Evolutionary conservation across 2,113 vertebrate species (phyloP).

Genomic region (Excalfactoria chinensis): DNA sequence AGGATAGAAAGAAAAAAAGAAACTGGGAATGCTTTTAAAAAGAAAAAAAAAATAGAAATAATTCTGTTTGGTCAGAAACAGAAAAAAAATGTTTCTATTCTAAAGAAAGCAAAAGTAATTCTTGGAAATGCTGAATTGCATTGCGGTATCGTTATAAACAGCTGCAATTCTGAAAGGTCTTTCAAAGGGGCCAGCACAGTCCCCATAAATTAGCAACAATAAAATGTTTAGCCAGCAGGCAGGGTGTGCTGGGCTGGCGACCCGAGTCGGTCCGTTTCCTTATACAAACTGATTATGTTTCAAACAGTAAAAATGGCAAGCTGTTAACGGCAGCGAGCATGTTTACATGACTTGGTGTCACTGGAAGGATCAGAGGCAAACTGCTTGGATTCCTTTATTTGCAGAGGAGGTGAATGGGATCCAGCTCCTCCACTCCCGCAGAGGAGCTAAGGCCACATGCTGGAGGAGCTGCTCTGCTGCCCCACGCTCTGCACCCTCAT

Average conservation of each 20-base stretch:
- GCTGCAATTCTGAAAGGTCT: neutral
- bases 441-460: neutral
- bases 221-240: slow-evolving; percentile 38
- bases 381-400: neutral
- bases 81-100: neutral
- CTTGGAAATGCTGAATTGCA: slow-evolving; percentile 53
- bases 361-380: neutral
- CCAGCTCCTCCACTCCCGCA: neutral
- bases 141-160: slow-evolving; percentile 11
- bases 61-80: slow-evolving; percentile 22
- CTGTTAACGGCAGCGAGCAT: neutral
- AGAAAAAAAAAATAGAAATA: neutral
- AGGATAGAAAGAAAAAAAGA: neutral
- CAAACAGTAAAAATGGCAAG: slow-evolving; percentile 26
- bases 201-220: slow-evolving; percentile 38
- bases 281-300: slow-evolving; percentile 45
- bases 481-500: rapidly evolving
- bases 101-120: slow-evolving; percentile 54
- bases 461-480: rapidly evolving
- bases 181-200: neutral
- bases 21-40: neutral
- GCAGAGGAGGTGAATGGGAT: neutral
- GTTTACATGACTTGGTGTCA: slow-evolving; percentile 30
- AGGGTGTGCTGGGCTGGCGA: neutral
- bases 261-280: neutral